Percentiles rank a stretch among this genome's conserved stretches.
These are phyloP conservation scores for Elymnias hypermnestra DNA, from an alignment of 1,140 invertebrate species.

Conservation along the genomic window DNA sequence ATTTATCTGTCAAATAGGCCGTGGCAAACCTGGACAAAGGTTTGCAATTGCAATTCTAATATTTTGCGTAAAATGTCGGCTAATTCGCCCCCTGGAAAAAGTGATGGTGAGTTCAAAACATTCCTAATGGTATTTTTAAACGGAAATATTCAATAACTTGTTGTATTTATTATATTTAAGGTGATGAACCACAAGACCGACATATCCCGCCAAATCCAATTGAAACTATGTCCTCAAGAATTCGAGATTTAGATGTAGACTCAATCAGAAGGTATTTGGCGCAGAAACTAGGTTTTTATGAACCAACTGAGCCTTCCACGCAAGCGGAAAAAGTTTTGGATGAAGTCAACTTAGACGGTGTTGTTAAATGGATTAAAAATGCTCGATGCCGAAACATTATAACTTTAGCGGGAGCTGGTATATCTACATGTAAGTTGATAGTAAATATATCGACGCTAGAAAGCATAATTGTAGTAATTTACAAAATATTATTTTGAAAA, in stretches of 20 bases:
- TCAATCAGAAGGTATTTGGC: constrained; percentile 65
- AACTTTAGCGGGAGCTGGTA: constrained; percentile 95
- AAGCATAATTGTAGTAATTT: no score
- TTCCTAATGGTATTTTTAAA: constrained; percentile 4
- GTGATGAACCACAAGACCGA: constrained; percentile 34
- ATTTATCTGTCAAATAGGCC: constrained; percentile 57
- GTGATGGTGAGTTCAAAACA: constrained; percentile 48
- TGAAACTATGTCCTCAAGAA: constrained; percentile 42
- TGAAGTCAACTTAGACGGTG: constrained; percentile 62
- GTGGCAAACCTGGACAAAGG: constrained; percentile 55
- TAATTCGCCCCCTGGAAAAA: constrained; percentile 61
- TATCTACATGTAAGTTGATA: constrained; percentile 96
- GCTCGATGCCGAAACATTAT: constrained; percentile 91
- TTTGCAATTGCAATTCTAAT: constrained; percentile 54
- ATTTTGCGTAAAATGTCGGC: constrained; percentile 61
- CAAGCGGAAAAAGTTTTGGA: constrained; percentile 62
- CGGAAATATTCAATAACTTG: no score
- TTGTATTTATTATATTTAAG: constrained; percentile 14
- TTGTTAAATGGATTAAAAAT: constrained; percentile 76
- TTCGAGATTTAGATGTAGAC: constrained; percentile 65
- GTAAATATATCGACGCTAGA: no score
- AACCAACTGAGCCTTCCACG: constrained; percentile 33
- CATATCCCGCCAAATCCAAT: constrained; percentile 58
- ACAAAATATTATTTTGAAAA: no score
- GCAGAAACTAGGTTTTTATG: constrained; percentile 65